phyloP scores from a whole-genome alignment of 35 echinoderm and acorn worm genomes.

The Stichopus chloronotus region DNA sequence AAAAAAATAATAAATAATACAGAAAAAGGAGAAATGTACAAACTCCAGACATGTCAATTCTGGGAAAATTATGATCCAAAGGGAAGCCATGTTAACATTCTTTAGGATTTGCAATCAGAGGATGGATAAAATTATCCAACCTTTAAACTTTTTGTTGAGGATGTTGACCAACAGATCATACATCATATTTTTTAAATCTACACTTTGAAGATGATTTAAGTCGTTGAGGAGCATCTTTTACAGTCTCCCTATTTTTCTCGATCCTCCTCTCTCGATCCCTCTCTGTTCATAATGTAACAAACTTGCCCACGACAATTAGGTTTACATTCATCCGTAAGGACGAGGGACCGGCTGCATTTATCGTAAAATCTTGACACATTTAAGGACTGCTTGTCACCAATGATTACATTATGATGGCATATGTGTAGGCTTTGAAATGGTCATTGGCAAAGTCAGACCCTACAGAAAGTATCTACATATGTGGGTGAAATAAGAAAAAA shows the following conservation, averaged over 20 bases:
- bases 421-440: not conserved
- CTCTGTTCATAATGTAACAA: not conserved
- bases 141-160: not conserved
- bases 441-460: not conserved
- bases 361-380: constrained; percentile 42
- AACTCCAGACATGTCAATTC: too few relatives aligned
- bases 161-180: not conserved
- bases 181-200: too few relatives aligned
- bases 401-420: not conserved
- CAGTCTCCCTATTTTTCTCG: not conserved
- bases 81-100: not conserved
- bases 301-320: not conserved
- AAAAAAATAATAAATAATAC: too few relatives aligned
- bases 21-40: too few relatives aligned
- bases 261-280: not conserved
- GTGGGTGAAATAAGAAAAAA: too few relatives aligned
- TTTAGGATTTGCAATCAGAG: too few relatives aligned
- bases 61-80: not conserved
- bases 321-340: not conserved
- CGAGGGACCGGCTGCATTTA: not conserved
- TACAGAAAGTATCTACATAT: not conserved
- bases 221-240: too few relatives aligned
- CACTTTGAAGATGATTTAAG: too few relatives aligned
- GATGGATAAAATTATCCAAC: not conserved
- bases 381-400: constrained; percentile 23